Evolutionary conservation across 2,797 vertebrate species (phyloP), one percentile per base, ranked within the genome.

Genomic region (Gymnopithys bicolor): DNA sequence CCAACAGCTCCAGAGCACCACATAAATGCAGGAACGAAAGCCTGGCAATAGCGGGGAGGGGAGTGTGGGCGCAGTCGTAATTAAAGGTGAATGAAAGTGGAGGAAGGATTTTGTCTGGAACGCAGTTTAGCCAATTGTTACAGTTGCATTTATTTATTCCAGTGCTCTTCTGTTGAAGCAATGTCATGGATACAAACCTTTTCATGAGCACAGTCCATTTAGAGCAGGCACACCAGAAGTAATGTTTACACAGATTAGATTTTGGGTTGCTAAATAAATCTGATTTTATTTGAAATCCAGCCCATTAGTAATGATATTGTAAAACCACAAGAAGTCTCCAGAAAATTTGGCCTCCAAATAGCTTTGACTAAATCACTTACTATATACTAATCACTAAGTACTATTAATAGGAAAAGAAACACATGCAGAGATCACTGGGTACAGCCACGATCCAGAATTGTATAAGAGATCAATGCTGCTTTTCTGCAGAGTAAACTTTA

Each of bases 391-490:
- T 91, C 77, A 74, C 63, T 45, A 64, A 74, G 45, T 35, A 64
- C 56, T 93, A 87, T 76, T 81, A 95, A 87, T 32, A 92, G 79
- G 28, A 60, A 87, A 90, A 73, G 17, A 92, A 95, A 90, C 56
- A 90, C 56, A 9, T 14, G 4, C 83, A 62, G 80, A 89, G 35
- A 80, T 93, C 59, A 67, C 60, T 49, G 49, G 53, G 25, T 87
- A 69, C 60, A 89, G 71, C 14, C 69, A 82, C 51, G 25, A 88
- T 63, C 30, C 59, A 68, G 53, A 79, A 81, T 2, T 73, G 32
- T 46, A 19, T 28, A 39, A 89, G 45, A 93, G 48, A 88, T 77
- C 74, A 63, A 68, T 82, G 56, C 22, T 77, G 28, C 53, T 92
- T 93, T 94, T 95, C 80, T 88, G 60, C 66, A 53, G 18, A 93